These are phyloP conservation scores for Chiloscyllium plagiosum DNA, from an alignment of 2,113 vertebrate genomes.

Conservation along the genomic window DNA sequence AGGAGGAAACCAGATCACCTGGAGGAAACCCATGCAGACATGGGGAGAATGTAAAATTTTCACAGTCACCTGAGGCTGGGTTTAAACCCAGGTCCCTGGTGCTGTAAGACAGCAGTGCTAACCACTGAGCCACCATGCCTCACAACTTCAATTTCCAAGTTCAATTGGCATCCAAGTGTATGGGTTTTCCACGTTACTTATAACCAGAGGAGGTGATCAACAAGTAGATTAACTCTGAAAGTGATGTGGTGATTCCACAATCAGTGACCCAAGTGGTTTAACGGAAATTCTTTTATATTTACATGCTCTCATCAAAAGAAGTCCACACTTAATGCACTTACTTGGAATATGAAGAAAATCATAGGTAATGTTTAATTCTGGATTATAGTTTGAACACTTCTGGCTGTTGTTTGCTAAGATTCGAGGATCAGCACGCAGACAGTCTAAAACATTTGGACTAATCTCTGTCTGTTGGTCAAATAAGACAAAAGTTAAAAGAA, in stretches of 20 bases:
- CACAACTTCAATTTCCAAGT: not conserved
- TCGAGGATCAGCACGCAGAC: slow-evolving; percentile 81
- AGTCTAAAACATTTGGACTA: slow-evolving; percentile 57
- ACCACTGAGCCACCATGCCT: no score
- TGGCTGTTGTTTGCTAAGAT: slow-evolving; percentile 62
- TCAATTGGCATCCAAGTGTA: slow-evolving; percentile 31
- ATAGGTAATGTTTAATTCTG: slow-evolving; percentile 52
- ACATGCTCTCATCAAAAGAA: not conserved
- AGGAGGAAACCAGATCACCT: no score
- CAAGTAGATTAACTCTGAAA: not conserved
- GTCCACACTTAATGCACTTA: slow-evolving; percentile 53
- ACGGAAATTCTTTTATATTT: not conserved
- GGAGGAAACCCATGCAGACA: no score
- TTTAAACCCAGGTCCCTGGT: no score
- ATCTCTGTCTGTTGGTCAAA: slow-evolving; percentile 55
- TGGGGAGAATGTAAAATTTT: no score
- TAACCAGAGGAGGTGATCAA: not conserved
- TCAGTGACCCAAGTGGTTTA: not conserved
- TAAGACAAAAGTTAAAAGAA: slow-evolving; percentile 39
- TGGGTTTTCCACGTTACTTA: not conserved
- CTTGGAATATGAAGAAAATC: slow-evolving; percentile 84
- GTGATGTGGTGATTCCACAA: not conserved
- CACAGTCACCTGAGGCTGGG: no score
- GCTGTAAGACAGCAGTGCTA: no score
- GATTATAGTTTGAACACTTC: slow-evolving; percentile 67